Evolutionary conservation across 2,888 invertebrate species (phyloP).

Genomic region (Zygogramma bicolorata): DNA sequence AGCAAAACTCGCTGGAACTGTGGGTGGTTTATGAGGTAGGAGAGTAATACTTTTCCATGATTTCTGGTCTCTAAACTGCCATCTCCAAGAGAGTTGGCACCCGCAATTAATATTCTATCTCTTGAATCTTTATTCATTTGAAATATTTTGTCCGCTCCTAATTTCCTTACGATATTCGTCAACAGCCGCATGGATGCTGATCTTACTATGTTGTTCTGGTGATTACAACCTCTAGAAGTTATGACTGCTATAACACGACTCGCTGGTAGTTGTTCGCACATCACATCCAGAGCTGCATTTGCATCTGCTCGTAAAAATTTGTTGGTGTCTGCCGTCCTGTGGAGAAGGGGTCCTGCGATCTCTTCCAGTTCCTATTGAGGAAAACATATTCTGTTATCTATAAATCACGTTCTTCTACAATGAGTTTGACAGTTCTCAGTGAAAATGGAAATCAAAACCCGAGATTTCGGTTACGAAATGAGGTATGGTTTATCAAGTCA

Average conservation of each 20-base stretch:
- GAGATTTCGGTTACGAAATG: too few species aligned
- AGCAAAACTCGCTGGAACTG: slow-evolving; percentile 82
- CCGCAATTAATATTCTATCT: slow-evolving; percentile 80
- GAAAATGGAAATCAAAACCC: too few species aligned
- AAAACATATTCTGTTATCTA: neutral
- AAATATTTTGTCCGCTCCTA: slow-evolving; percentile 81
- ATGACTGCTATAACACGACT: slow-evolving; percentile 77
- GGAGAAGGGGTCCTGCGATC: slow-evolving; percentile 82
- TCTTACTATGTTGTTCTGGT: slow-evolving; percentile 90
- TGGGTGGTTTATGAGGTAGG: slow-evolving; percentile 77
- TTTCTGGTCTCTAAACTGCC: slow-evolving; percentile 86
- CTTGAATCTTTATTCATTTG: slow-evolving; percentile 81
- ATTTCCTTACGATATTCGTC: slow-evolving; percentile 76
- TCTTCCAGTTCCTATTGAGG: slow-evolving; percentile 83
- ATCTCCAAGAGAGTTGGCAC: slow-evolving; percentile 87
- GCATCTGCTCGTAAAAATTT: slow-evolving; percentile 93
- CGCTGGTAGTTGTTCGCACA: slow-evolving; percentile 83
- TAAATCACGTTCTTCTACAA: too few species aligned
- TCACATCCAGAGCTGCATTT: slow-evolving; percentile 81
- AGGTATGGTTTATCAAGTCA: too few species aligned
- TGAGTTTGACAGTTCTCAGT: too few species aligned
- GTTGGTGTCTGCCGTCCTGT: slow-evolving; percentile 94
- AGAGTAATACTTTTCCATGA: slow-evolving; percentile 84
- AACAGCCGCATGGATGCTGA: slow-evolving; percentile 86
- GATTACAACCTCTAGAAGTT: slow-evolving; percentile 77